These are phyloP conservation scores for Heliothis peltigera DNA, from an alignment of 2,888 invertebrate species.

Conservation along the genomic window DNA sequence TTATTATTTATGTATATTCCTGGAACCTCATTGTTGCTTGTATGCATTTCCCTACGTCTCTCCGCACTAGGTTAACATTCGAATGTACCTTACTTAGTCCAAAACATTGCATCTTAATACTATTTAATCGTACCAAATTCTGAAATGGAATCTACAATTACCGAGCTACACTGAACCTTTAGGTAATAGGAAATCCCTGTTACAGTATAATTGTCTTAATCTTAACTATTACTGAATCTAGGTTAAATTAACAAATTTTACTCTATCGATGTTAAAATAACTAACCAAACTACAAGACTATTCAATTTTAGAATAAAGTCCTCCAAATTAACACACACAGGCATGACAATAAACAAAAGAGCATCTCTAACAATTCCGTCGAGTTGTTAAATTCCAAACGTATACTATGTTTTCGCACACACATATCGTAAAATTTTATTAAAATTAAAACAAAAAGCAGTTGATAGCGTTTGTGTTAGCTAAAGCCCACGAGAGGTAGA, in stretches of 20 bases:
- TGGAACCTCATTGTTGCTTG: too few relatives aligned
- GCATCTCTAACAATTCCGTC: constrained; percentile 27
- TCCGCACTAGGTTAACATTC: background rate
- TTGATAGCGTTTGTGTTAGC: constrained; percentile 78
- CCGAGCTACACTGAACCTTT: background rate
- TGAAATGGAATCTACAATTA: constrained; percentile 12
- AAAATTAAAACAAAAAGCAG: constrained; percentile 75
- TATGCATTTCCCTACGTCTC: constrained; percentile 6
- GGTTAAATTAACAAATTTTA: background rate
- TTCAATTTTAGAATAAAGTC: constrained; percentile 34
- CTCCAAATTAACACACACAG: constrained; percentile 35
- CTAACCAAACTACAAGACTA: constrained; percentile 39
- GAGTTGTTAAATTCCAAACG: constrained; percentile 63
- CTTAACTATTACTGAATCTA: too few relatives aligned
- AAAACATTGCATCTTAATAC: constrained; percentile 34
- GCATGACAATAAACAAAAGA: constrained; percentile 9
- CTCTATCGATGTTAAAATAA: constrained; percentile 13
- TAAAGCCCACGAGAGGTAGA: constrained; percentile 77
- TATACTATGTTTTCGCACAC: constrained; percentile 59
- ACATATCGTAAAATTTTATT: constrained; percentile 71
- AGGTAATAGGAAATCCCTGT: too few relatives aligned
- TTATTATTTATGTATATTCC: too few relatives aligned
- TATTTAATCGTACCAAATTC: constrained; percentile 11
- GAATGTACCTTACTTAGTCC: constrained; percentile 14
- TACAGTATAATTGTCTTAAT: too few relatives aligned